phyloP scores from a whole-genome alignment of 2,888 invertebrate genomes.

The Perdita meconis region DNA sequence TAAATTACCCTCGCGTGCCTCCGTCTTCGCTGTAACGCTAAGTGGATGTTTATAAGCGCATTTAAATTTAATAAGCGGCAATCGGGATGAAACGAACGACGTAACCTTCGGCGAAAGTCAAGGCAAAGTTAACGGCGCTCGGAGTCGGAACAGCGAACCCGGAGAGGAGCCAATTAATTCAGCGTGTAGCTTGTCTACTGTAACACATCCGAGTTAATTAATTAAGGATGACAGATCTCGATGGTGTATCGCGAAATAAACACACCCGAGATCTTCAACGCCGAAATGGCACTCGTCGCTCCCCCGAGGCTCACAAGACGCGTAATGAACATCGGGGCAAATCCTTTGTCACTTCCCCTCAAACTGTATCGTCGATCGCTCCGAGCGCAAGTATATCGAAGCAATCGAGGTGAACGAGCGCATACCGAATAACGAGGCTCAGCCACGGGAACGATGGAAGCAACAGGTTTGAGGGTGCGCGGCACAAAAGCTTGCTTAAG shows the following conservation, averaged over 20 bases:
- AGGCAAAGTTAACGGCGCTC: no score
- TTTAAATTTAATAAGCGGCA: no score
- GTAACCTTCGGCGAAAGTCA: no score
- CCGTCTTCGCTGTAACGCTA: no score
- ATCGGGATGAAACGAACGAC: no score
- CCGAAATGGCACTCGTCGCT: no score
- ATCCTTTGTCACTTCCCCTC: conserved; percentile 42
- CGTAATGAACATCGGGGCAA: conserved; percentile 34
- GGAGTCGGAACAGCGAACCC: no score
- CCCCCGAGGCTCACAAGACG: conserved; percentile 37
- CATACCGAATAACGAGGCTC: conserved; percentile 57
- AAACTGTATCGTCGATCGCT: conserved; percentile 26
- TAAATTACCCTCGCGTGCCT: conserved; percentile 39
- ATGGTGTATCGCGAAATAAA: conserved; percentile 1
- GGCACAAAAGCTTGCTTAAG: conserved; percentile 58
- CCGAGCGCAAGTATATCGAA: conserved; percentile 35
- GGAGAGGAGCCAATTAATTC: no score
- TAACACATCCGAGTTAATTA: neutral
- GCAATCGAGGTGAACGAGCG: conserved; percentile 61
- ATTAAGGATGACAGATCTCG: conserved; percentile 1
- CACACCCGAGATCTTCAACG: no score
- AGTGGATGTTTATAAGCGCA: no score
- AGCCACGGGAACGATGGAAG: conserved; percentile 41
- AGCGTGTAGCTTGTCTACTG: no score
- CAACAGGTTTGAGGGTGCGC: conserved; percentile 66